Percentiles rank a stretch among this genome's conserved stretches.
These are phyloP conservation scores for Ranitomeya variabilis DNA, from an alignment of 2,113 vertebrate species.

Conservation along the genomic window DNA sequence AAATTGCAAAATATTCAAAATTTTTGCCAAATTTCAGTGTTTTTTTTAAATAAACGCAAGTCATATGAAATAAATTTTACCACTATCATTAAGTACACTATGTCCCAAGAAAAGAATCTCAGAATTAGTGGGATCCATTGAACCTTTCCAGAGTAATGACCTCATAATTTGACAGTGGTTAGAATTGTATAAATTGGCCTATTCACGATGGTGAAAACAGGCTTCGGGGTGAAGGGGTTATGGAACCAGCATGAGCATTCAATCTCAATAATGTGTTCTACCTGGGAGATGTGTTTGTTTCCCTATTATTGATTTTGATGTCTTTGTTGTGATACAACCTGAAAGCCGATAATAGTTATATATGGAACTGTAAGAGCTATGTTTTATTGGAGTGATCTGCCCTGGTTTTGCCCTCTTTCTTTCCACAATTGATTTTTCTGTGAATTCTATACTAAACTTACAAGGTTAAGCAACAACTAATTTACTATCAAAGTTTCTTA, in stretches of 20 bases:
- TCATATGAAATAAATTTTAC: too few relatives aligned
- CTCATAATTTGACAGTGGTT: too few relatives aligned
- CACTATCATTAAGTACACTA: too few relatives aligned
- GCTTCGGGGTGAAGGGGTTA: too few relatives aligned
- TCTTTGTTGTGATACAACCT: slow-evolving; percentile 25
- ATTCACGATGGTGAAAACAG: too few relatives aligned
- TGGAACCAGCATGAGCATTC: slow-evolving; percentile 2
- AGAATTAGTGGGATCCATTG: too few relatives aligned
- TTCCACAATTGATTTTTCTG: slow-evolving; percentile 27
- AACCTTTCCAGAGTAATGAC: too few relatives aligned
- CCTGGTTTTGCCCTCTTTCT: slow-evolving; percentile 13
- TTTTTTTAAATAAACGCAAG: too few relatives aligned
- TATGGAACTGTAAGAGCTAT: neutral
- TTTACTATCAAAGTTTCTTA: slow-evolving; percentile 9
- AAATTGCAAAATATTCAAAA: too few relatives aligned
- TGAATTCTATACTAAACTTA: slow-evolving; percentile 4
- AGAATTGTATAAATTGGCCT: too few relatives aligned
- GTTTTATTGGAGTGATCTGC: slow-evolving; percentile 26
- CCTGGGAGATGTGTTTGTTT: slow-evolving; percentile 7
- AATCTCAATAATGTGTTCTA: slow-evolving; percentile 1
- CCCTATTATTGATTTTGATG: slow-evolving; percentile 24
- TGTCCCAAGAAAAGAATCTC: too few relatives aligned
- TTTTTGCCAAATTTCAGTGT: too few relatives aligned
- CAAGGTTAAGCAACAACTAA: slow-evolving; percentile 13
- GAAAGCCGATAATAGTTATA: slow-evolving; percentile 31